Evolutionary conservation across 1,140 invertebrate genomes (phyloP), one percentile per base, ranked within the genome.

Genomic region (Hirudo medicinalis): DNA sequence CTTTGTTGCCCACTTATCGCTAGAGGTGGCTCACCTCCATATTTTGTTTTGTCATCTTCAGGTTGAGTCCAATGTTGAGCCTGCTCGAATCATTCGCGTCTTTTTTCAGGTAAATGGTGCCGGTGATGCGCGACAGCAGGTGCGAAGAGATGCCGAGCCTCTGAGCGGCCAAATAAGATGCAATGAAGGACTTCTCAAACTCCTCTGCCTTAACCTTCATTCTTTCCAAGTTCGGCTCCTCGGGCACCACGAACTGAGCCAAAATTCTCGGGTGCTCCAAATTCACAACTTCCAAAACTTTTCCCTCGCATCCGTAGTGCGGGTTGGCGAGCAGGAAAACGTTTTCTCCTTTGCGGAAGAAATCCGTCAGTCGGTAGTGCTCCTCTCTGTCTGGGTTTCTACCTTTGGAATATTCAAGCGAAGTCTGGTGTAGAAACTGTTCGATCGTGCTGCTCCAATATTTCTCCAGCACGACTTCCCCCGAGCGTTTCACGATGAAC

Each of bases 61-160:
- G 83, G 80, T 94, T 91, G 17, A 97, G 83, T 0, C 94, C 94
- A 40, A 97, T 86, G 78, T 97, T 96, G 29, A 88, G 78, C 78
- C 88, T 89, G n/a, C 80, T 80, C 54, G 72, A 75, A 29, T 75
- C 74, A 53, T 79, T 74, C 53, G 71, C 69, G 74, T 63, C 53
- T 72, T 75, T 11, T 25, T 80, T 74, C 19, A 93, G 84, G 72
- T 87, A 88, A 63, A 95, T 85, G 5, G 87, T 86, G 0, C 92
- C 91, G 0, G 92, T 95, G 20, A 96, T 86, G 29, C 90, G 86
- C 0, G 90, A 89, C 67, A 96, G 78, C 67, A 93, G 81, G 73
- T 88, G 85, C 0, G 84, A 78, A 66, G 84, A 86, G 72, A 95
- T 87, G 60, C 85, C 86, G 68, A 88, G 78, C 74, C 82, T 79